Evolutionary conservation across 1,140 invertebrate genomes (phyloP).

Genomic region (Pogonomyrmex californicus): DNA sequence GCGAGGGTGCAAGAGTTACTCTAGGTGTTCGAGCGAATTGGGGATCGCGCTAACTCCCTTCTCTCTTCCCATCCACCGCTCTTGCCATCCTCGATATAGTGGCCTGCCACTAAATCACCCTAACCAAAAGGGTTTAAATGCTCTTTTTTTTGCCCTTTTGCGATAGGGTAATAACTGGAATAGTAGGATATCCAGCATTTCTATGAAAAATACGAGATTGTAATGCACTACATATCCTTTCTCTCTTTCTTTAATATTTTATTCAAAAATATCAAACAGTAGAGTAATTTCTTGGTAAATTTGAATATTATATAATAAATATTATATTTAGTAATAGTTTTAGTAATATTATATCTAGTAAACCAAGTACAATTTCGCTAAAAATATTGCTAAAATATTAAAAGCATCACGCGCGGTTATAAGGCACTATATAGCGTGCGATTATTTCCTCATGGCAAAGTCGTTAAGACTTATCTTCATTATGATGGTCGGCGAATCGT

Average conservation of each 20-base stretch:
- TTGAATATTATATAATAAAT: background rate
- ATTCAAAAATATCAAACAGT: background rate
- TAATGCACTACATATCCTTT: background rate
- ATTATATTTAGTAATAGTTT: too few species aligned
- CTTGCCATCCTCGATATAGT: constrained; percentile 86
- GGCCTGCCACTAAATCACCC: constrained; percentile 75
- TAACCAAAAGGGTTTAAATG: constrained; percentile 82
- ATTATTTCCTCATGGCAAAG: constrained; percentile 34
- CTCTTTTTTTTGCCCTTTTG: constrained; percentile 77
- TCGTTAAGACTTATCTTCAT: constrained; percentile 56
- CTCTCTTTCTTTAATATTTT: background rate
- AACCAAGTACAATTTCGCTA: too few species aligned
- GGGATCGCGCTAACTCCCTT: constrained; percentile 74
- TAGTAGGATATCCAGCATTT: constrained; percentile 58
- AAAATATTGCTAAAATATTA: background rate
- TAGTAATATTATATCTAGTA: too few species aligned
- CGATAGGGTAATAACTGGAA: constrained; percentile 55
- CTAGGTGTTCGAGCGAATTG: constrained; percentile 82
- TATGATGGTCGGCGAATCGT: constrained; percentile 65
- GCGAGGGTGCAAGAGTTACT: constrained; percentile 81
- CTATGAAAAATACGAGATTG: background rate
- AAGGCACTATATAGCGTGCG: background rate
- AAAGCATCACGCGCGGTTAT: background rate
- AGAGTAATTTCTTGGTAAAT: background rate
- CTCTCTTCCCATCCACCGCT: constrained; percentile 79